phyloP scores from a whole-genome alignment of 2,113 vertebrate genomes.

The Morone saxatilis region DNA sequence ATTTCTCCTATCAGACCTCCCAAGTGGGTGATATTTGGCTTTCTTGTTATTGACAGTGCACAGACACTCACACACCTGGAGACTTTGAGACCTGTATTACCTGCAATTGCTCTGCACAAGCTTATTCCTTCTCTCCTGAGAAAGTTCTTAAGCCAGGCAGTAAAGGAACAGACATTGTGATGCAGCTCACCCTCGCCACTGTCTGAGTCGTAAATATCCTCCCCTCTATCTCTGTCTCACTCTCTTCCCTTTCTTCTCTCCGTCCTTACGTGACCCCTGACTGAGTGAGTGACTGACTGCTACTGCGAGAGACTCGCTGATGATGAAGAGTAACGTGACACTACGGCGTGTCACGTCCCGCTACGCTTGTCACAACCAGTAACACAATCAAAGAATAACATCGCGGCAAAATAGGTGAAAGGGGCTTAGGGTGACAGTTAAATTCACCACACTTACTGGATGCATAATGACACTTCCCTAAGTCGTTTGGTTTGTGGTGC shows the following conservation, averaged over 20 bases:
- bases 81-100: conserved; percentile 30
- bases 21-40: conserved; percentile 25
- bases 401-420: conserved; percentile 6
- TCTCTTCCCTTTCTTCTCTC: conserved; percentile 25
- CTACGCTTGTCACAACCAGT: conserved; percentile 42
- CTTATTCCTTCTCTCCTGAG: conserved; percentile 38
- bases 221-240: conserved; percentile 34
- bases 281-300: conserved; percentile 37
- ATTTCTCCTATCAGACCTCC: conserved; percentile 27
- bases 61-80: conserved; percentile 32
- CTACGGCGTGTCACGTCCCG: conserved; percentile 33
- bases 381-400: conserved; percentile 36
- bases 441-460: conserved; percentile 48
- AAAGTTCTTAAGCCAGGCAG: conserved; percentile 54
- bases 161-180: conserved; percentile 68
- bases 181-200: conserved; percentile 64
- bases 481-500: neutral
- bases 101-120: conserved; percentile 40
- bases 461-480: conserved; percentile 15
- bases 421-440: conserved; percentile 30
- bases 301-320: neutral
- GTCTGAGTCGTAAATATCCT: conserved; percentile 77
- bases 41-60: conserved; percentile 8
- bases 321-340: conserved; percentile 54
- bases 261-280: conserved; percentile 59